A percentile compares a stretch with the other conserved stretches of the same genome.
These are phyloP conservation scores for Heterodera schachtii DNA, from an alignment of 1,140 invertebrate species.

Conservation along the genomic window DNA sequence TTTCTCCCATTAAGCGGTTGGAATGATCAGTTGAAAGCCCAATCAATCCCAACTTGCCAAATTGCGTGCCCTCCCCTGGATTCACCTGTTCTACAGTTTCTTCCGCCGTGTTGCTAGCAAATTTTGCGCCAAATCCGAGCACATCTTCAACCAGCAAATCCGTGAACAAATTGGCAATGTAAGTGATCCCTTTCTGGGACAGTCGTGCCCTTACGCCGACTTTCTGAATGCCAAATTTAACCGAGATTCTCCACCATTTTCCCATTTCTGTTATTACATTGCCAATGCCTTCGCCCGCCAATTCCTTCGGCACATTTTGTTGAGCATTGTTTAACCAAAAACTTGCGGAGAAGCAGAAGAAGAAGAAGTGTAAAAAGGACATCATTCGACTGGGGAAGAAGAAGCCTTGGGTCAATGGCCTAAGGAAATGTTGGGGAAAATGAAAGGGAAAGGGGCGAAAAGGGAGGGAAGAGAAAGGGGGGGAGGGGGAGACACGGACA, in stretches of 20 bases:
- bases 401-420: not conserved
- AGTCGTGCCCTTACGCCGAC: constrained; percentile 47
- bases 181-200: constrained; percentile 46
- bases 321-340: not conserved
- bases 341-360: not conserved
- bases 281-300: constrained; percentile 29
- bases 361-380: constrained; percentile 7
- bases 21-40: not conserved
- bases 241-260: too few relatives aligned
- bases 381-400: not conserved
- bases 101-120: not conserved
- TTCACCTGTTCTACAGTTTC: constrained; percentile 2
- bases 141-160: constrained; percentile 46
- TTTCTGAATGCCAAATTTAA: constrained; percentile 35
- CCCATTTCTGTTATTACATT: not conserved
- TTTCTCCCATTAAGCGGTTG: too few relatives aligned
- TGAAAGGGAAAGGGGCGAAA: too few relatives aligned
- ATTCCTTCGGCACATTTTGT: constrained; percentile 15
- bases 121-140: constrained; percentile 22
- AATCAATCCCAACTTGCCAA: not conserved
- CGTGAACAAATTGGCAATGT: constrained; percentile 45
- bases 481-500: too few relatives aligned
- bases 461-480: too few relatives aligned
- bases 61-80: not conserved
- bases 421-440: too few relatives aligned